phyloP scores from a whole-genome alignment of 2,113 vertebrate species.

The Chunga burmeisteri region DNA sequence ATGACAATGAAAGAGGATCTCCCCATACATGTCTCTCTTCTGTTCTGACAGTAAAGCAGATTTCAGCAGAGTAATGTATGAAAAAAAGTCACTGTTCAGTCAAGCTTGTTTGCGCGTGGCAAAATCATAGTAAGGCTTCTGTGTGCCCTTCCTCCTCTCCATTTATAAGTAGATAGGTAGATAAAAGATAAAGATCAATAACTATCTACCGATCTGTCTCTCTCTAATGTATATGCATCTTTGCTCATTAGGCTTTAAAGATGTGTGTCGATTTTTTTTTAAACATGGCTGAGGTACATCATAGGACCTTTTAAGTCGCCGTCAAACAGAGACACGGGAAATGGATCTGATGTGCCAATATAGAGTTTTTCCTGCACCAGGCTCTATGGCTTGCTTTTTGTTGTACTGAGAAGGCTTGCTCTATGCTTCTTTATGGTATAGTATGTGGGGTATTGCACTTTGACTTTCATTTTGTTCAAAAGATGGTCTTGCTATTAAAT shows the following conservation, averaged over 20 bases:
- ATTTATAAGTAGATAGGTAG: neutral
- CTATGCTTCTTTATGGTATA: neutral
- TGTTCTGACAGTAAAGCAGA: neutral
- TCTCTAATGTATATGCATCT: neutral
- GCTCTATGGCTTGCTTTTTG: neutral
- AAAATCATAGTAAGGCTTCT: neutral
- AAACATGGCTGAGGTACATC: neutral
- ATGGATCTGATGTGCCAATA: neutral
- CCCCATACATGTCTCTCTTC: neutral
- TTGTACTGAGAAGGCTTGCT: neutral
- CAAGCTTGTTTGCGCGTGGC: neutral
- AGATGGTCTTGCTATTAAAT: neutral
- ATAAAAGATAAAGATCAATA: neutral
- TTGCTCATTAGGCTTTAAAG: neutral
- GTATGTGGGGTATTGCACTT: neutral
- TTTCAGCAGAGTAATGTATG: neutral
- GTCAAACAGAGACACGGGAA: neutral
- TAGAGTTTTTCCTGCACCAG: neutral
- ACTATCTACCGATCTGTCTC: neutral
- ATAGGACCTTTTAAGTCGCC: neutral
- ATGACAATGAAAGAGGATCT: neutral
- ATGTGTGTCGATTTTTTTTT: accelerated
- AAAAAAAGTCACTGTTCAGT: neutral
- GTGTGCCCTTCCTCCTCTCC: neutral
- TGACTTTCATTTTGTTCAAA: neutral